Conservation (phyloP, 2,113 vertebrate species). For the Gambusia holbrooki region DNA sequence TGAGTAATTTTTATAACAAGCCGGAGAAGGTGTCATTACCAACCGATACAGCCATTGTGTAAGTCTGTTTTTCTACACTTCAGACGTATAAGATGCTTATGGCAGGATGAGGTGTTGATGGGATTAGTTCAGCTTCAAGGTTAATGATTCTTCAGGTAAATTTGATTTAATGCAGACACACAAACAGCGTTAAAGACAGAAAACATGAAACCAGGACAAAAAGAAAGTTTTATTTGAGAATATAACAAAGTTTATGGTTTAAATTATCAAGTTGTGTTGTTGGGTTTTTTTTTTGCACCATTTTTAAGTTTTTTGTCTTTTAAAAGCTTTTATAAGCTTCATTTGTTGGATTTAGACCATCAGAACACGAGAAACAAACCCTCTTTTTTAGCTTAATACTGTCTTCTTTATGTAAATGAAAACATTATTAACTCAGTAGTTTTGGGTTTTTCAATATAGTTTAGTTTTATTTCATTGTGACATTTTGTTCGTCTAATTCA, state of each 20-base stretch:
- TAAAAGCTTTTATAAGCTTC: no score
- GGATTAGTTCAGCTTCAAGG: constrained; percentile 11
- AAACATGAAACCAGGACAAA: neutral
- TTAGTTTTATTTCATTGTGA: no score
- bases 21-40: constrained; percentile 54
- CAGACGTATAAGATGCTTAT: constrained; percentile 5
- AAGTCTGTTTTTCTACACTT: constrained; percentile 16
- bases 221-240: neutral
- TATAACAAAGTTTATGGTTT: neutral
- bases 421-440: no score
- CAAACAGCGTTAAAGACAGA: neutral
- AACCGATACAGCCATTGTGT: constrained; percentile 26
- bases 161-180: neutral
- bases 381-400: no score
- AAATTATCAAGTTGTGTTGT: no score
- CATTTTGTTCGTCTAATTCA: no score
- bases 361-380: no score
- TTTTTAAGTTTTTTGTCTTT: no score
- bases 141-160: neutral
- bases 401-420: no score
- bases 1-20: constrained; percentile 46
- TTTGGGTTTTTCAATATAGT: no score
- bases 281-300: neutral
- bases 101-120: constrained; percentile 9
- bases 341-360: no score